phyloP scores from a whole-genome alignment of 2,888 invertebrate species.

The Yponomeuta evonymella region DNA sequence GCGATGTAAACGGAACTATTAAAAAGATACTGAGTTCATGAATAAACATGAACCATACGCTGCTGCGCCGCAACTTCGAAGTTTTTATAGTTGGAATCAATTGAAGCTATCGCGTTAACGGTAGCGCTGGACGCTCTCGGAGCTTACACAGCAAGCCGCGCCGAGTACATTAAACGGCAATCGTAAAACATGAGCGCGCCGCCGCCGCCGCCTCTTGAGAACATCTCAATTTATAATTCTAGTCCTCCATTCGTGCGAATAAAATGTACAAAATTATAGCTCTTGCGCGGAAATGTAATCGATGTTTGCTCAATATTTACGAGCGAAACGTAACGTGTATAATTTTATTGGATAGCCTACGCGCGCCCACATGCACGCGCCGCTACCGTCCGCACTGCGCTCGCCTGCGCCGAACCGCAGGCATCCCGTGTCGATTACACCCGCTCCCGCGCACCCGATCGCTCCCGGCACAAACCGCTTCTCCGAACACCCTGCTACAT shows the following conservation, averaged over 20 bases:
- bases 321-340: slow-evolving; percentile 37
- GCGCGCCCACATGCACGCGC: slow-evolving; percentile 22
- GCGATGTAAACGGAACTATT: slow-evolving; percentile 15
- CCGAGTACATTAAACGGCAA: slow-evolving; percentile 28
- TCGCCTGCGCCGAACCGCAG: slow-evolving; percentile 43
- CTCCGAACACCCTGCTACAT: neutral
- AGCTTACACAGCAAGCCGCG: slow-evolving; percentile 57
- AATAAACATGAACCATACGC: slow-evolving; percentile 22
- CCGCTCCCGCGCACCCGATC: slow-evolving; percentile 26
- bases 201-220: slow-evolving; percentile 30
- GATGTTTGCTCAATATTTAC: slow-evolving; percentile 43
- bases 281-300: slow-evolving; percentile 44
- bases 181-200: slow-evolving; percentile 47
- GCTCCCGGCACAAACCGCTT: slow-evolving; percentile 9
- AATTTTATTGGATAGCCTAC: slow-evolving; percentile 38
- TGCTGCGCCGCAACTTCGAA: slow-evolving; percentile 20
- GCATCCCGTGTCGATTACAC: slow-evolving; percentile 46
- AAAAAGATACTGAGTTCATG: slow-evolving; percentile 18
- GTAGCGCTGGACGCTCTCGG: slow-evolving; percentile 62
- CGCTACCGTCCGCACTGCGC: neutral
- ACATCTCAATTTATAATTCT: slow-evolving; percentile 60
- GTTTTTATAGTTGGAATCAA: slow-evolving; percentile 27
- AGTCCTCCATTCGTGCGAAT: slow-evolving; percentile 33
- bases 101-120: slow-evolving; percentile 35
- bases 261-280: slow-evolving; percentile 48